Evolutionary conservation across 2,888 invertebrate genomes (phyloP).

Genomic region (Lasioglossum villosulum): DNA sequence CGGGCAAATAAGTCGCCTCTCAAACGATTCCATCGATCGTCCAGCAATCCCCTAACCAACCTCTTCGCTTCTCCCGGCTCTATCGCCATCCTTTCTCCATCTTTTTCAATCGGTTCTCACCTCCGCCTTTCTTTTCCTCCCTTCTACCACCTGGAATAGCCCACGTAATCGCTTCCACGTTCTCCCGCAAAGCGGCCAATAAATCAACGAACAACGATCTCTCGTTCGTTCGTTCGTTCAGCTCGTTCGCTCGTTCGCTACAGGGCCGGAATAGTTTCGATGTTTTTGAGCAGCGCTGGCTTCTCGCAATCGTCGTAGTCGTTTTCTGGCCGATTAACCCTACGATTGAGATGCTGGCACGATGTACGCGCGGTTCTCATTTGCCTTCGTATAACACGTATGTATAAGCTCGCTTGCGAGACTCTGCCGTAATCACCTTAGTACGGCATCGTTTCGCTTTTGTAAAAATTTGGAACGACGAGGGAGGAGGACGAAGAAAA

Average conservation of each 20-base stretch:
- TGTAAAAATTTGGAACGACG: background rate
- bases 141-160: constrained; percentile 35
- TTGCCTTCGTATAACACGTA: background rate
- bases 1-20: constrained; percentile 60
- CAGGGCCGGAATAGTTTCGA: constrained; percentile 24
- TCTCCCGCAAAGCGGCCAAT: constrained; percentile 56
- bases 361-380: background rate
- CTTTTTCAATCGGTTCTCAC: constrained; percentile 41
- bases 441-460: background rate
- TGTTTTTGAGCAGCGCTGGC: constrained; percentile 15
- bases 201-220: constrained; percentile 60
- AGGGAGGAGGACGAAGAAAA: background rate
- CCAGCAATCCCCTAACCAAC: background rate
- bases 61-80: background rate
- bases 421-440: background rate
- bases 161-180: constrained; percentile 56
- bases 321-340: constrained; percentile 26
- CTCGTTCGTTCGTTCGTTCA: constrained; percentile 35
- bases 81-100: constrained; percentile 18
- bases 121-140: constrained; percentile 22
- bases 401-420: background rate
- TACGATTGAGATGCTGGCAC: constrained; percentile 11
- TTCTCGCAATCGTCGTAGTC: background rate
- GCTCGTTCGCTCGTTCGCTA: constrained; percentile 34
- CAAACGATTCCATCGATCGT: constrained; percentile 61